Conservation (phyloP, 2,113 vertebrate genomes). For the Lathamus discolor region DNA sequence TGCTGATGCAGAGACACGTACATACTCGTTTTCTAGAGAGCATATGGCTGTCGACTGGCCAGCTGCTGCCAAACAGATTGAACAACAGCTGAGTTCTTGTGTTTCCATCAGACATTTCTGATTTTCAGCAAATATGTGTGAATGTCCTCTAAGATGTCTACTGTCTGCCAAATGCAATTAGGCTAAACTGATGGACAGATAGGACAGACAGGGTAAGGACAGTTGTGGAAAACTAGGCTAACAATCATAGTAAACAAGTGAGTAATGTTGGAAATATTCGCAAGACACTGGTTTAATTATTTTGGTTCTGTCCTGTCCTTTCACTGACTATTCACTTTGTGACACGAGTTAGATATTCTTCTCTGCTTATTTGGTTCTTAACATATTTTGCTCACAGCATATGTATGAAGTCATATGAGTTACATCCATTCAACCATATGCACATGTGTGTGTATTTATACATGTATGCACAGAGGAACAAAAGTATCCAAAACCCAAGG, state of each 20-base stretch:
- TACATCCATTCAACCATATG: not conserved
- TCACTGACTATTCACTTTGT: not conserved
- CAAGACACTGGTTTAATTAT: not conserved
- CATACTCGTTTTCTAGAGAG: not conserved
- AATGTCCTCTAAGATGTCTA: constrained; percentile 39
- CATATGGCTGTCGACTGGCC: not conserved
- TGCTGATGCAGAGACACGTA: not conserved
- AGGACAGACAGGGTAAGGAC: not conserved
- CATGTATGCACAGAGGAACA: not conserved
- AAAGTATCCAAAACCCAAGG: not conserved
- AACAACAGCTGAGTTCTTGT: constrained; percentile 35
- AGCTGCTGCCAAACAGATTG: constrained; percentile 51
- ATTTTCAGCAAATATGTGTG: constrained; percentile 41
- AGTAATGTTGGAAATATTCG: constrained; percentile 53
- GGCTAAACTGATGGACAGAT: constrained; percentile 42
- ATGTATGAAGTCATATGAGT: not conserved
- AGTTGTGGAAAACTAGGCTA: constrained; percentile 46
- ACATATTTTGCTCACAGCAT: not conserved
- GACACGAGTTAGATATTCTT: not conserved
- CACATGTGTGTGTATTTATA: not conserved
- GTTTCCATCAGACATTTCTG: constrained; percentile 32
- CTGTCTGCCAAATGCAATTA: constrained; percentile 60
- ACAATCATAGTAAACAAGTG: constrained; percentile 53
- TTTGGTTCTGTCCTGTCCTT: constrained; percentile 1
- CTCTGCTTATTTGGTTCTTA: not conserved